Evolutionary conservation across 1,140 invertebrate species (phyloP), one percentile per base, ranked within the genome.

Genomic region (Maniola jurtina): DNA sequence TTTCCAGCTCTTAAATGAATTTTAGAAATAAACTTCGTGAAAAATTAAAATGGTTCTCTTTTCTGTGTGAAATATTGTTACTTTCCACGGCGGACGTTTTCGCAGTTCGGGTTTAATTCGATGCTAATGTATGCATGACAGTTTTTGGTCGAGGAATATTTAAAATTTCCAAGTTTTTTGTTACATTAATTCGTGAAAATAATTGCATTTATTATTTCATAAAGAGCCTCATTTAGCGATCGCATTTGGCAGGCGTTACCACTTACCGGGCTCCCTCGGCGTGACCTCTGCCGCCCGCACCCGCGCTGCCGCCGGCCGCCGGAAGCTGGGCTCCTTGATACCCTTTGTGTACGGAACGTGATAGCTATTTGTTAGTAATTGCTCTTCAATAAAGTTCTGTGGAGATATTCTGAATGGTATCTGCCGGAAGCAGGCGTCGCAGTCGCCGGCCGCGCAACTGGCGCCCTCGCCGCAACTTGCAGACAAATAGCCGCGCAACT

Each of bases 1-100:
- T 45, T 45, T 45, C 13, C 11, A 45, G 42, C 42, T 45, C 0
- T 45, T 45, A 45, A 45, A 45, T 45, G 42, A 45, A 45, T 45
- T 45, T 45, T 45, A 45, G 42, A 45, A 11, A 45, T 45, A 25
- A 25, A 25, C 25, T 25, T 45, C 42, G 13, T 45, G 42, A 13
- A 45, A 45, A 45, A 45, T 45, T 6, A 13, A 45, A 45, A 45
- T 45, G 42, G 42, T 45, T 45, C 42, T 45, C 38, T 45, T 45
- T 45, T 45, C 42, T 11, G 42, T 8, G 42, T 6, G 42, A 45
- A 45, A 45, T 45, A 45, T 45, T 45, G 42, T 45, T 45, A 45
- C 5, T 45, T 45, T 45, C 42, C 5, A 11, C 42, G 5, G 11
- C 42, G 10, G 42, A 11, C 42, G 13, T 45, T 45, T 45, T 1